Base-by-base conservation (phyloP, 2,113 vertebrate species). In the Polypterus bichir region DNA sequence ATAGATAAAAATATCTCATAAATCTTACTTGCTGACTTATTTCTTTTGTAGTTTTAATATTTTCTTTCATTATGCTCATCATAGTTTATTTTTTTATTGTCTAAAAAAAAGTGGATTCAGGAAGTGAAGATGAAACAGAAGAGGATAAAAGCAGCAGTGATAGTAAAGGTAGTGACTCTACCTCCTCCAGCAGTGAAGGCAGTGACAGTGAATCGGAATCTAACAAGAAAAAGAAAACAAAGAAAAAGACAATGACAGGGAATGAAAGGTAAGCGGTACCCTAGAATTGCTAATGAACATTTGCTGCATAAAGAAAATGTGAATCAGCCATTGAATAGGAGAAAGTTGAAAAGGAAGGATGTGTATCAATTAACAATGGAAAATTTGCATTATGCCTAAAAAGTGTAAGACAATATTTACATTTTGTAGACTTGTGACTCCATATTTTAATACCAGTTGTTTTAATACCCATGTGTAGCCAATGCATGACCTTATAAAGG, bases 111-210 rank as follows among this genome's bases (percentile, higher is more conserved):
- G 87, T 68, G 77, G 82, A 74, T 48, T 92, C 91, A 51, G 77
- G 69, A 66, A 90, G 86, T 65, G 85, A 75, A 70, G 80, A 71
- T 59, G 86, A 77, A 58, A 81, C 81, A 3, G 80, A 80, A n/a
- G 77, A 89, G 70, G 81, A 86, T 5, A 79, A 72, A 59, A 65
- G 60, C 47, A 81, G 64, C 54, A 78, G 70, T 62, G 72, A 63
- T 53, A 78, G 70, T 62, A 72, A 73, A 54, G 77, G 75, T 6
- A 84, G 76, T 65, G 76, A 75, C 46, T 85, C 71, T 65, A 86
- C 81, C 46, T 83, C 85, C 45, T 68, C 80, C 62, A 76, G 68
- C 8, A 86, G 79, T 56, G 83, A 83, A 1, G 81, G 77, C 2
- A 88, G 82, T 64, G 86, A 81, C 46, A 80, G 76, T 46, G 81